phyloP scores from a whole-genome alignment of 2,888 invertebrate species.

The Rhyacophila evoluta region DNA sequence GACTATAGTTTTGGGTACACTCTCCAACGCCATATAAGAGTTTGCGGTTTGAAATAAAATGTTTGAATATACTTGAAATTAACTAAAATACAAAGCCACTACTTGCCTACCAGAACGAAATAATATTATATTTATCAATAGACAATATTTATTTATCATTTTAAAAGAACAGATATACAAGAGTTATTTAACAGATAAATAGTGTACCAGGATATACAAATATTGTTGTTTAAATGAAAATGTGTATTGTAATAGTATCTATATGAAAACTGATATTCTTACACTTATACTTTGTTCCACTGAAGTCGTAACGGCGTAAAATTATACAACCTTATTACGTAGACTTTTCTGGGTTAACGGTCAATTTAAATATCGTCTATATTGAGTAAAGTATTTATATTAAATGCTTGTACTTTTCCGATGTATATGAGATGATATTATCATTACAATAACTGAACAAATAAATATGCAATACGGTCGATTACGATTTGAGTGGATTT shows the following conservation, averaged over 20 bases:
- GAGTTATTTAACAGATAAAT: slow-evolving; percentile 6
- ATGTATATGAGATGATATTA: not conserved
- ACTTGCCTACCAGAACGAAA: slow-evolving; percentile 18
- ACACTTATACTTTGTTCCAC: not conserved
- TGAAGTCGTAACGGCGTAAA: not conserved
- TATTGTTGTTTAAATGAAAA: not conserved
- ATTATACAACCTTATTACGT: not conserved
- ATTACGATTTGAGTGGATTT: not conserved
- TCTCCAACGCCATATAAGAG: too few relatives aligned
- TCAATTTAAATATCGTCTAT: too few relatives aligned
- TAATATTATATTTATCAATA: not conserved
- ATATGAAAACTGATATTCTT: slow-evolving; percentile 15
- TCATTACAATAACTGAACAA: not conserved
- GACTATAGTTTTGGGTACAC: not conserved
- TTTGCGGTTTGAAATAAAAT: not conserved
- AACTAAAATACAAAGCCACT: slow-evolving; percentile 5
- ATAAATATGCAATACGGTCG: too few relatives aligned
- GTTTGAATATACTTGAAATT: not conserved
- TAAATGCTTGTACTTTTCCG: not conserved
- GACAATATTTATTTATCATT: slow-evolving; percentile 41
- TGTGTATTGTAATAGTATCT: slow-evolving; percentile 15
- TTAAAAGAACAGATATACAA: slow-evolving; percentile 19
- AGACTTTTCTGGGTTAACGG: not conserved
- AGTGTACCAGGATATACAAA: not conserved
- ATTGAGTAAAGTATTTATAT: not conserved